Base-by-base conservation (phyloP, 2,888 invertebrate genomes). In the Tenthredo distinguenda region DNA sequence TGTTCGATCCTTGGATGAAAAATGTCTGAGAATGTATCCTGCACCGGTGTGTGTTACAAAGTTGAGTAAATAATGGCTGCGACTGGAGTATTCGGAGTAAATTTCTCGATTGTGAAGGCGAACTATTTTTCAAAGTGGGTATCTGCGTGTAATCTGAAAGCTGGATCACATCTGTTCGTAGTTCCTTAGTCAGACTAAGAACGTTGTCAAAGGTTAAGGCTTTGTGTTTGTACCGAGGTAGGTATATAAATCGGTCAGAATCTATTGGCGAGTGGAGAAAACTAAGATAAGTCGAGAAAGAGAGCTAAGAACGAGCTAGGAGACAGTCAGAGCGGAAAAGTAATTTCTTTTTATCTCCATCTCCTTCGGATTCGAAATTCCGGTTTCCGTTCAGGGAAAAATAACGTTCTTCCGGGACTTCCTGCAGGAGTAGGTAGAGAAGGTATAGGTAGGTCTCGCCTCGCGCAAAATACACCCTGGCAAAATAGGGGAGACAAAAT, bases 371-470 rank as follows among this genome's bases (percentile, higher is more conserved):
- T 81, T 81, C 81, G 81, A 62, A 81, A 81, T 81, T 81, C 81
- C 81, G 34, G 81, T 81, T 81, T 81, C 81, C 81, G 81, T 81
- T 81, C 12, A 81, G 40, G 55, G 37, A 58, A 81, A 81, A 81
- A 62, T 62, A 81, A 62, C 81, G 81, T 21, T 81, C 81, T 81
- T 62, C 58, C 62, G 81, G 37, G 26, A 26, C 58, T 62, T 81
- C 58, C 62, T 81, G 40, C 47, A 47, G 47, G 9, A 81, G 79
- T 47, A 77, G 76, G 47, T 50, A 34, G 77, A 26, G 47, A 15
- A 10, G 62, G 26, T 26, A 62, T 26, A 10, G 26, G 26, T 26
- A 26, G 26, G 62, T 62, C 26, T 26, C 40, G 77, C 34, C n/a
- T 50, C 55, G 55, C 77, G 77, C 34, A 34, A 34, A 55, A 31